Evolutionary conservation across 2,797 vertebrate genomes (phyloP).

Genomic region (Amblyraja radiata): DNA sequence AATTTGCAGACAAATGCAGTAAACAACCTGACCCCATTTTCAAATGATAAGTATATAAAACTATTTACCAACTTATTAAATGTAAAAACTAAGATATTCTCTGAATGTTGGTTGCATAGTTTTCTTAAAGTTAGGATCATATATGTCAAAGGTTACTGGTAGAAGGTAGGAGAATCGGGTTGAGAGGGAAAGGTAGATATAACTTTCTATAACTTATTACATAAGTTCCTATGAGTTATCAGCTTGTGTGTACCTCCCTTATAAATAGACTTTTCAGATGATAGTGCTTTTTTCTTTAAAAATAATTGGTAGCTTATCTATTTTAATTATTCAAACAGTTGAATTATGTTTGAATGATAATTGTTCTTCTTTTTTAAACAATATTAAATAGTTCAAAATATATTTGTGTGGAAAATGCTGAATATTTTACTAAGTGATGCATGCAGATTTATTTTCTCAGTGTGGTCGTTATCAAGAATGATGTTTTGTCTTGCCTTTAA

Average conservation of each 20-base stretch:
- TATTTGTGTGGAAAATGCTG: not conserved
- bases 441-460: not conserved
- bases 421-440: not conserved
- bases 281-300: not conserved
- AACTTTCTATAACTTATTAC: too few relatives aligned
- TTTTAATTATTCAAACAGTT: too few relatives aligned
- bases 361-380: not conserved
- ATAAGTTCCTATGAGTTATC: too few relatives aligned
- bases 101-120: not conserved
- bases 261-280: not conserved
- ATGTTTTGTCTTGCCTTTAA: conserved; percentile 40
- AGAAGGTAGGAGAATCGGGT: too few relatives aligned
- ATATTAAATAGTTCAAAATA: not conserved
- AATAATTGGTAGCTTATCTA: not conserved
- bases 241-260: not conserved
- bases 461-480: not conserved
- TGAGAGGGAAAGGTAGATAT: too few relatives aligned
- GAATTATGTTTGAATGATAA: not conserved
- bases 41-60: not conserved
- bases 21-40: not conserved
- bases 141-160: too few relatives aligned
- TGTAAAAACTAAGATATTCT: not conserved
- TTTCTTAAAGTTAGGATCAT: not conserved
- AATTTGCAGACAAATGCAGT: not conserved
- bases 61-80: not conserved